Conservation (phyloP, 2,888 invertebrate species). For the Loripinus fragilis region DNA sequence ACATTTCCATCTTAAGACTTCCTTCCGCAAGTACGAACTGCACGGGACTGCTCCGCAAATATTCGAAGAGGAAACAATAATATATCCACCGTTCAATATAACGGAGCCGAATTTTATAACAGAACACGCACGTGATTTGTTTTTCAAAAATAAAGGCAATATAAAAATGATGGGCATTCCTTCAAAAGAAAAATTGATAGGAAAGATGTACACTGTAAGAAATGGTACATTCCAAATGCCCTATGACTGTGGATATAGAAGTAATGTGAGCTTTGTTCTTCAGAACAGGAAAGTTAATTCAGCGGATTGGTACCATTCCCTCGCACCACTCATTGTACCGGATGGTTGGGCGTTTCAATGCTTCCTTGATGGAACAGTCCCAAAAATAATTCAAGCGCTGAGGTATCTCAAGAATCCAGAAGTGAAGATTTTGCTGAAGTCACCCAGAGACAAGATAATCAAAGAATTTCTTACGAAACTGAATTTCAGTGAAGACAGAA, state of each 20-base stretch:
- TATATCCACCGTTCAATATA: slow-evolving; percentile 11
- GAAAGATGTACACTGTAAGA: slow-evolving; percentile 10
- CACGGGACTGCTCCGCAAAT: too few species aligned
- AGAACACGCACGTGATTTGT: slow-evolving; percentile 9
- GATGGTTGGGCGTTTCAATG: slow-evolving; percentile 34
- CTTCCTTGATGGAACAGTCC: slow-evolving; percentile 33
- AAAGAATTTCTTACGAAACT: slow-evolving; percentile 22
- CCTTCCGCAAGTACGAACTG: too few species aligned
- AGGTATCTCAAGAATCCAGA: neutral
- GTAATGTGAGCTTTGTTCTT: neutral
- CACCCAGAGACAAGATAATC: slow-evolving; percentile 25
- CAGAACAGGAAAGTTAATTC: neutral
- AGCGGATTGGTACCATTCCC: neutral
- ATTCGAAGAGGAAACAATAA: neutral
- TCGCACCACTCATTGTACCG: slow-evolving; percentile 22
- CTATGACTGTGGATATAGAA: slow-evolving; percentile 33
- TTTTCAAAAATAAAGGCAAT: slow-evolving; percentile 6
- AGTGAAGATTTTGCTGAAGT: slow-evolving; percentile 13
- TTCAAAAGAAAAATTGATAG: neutral
- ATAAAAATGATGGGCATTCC: neutral
- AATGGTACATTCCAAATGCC: slow-evolving; percentile 17
- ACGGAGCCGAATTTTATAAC: slow-evolving; percentile 21
- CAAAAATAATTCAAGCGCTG: slow-evolving; percentile 32
- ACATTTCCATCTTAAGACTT: too few species aligned
- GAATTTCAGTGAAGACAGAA: slow-evolving; percentile 10